Conservation (phyloP, 2,888 invertebrate genomes). For the Linyphia triangularis region DNA sequence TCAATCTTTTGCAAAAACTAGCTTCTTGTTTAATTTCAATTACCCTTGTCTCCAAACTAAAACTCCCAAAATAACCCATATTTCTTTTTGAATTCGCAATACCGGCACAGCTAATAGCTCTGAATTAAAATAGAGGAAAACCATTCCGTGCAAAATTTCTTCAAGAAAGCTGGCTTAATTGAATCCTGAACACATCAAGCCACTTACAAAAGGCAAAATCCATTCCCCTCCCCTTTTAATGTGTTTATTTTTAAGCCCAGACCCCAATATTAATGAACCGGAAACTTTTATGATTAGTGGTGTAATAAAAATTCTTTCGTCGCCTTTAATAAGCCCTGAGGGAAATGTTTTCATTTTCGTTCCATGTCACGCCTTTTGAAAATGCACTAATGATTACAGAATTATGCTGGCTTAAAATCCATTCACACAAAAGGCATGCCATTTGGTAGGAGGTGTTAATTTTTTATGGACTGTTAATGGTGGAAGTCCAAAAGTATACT, state of each 20-base stretch:
- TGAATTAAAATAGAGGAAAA: conserved; percentile 52
- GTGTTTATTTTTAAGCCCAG: conserved; percentile 64
- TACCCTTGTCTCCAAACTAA: conserved; percentile 29
- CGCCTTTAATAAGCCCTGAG: conserved; percentile 51
- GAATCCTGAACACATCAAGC: conserved; percentile 52
- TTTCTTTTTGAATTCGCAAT: conserved; percentile 14
- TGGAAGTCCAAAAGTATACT: conserved; percentile 32
- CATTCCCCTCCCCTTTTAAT: conserved; percentile 38
- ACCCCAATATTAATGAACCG: conserved; percentile 63
- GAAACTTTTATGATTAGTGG: conserved; percentile 69
- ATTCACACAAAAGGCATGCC: conserved; percentile 29
- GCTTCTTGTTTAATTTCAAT: conserved; percentile 28
- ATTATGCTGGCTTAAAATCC: conserved; percentile 67
- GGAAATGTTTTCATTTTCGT: conserved; percentile 61
- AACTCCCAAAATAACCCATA: neutral
- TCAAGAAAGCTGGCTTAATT: conserved; percentile 54
- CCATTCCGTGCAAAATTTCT: conserved; percentile 32
- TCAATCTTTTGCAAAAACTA: neutral
- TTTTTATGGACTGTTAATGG: conserved; percentile 69
- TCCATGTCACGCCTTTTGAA: conserved; percentile 7
- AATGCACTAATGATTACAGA: conserved; percentile 68
- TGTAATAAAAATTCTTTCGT: conserved; percentile 57
- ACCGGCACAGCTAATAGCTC: conserved; percentile 26
- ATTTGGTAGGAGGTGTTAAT: conserved; percentile 11
- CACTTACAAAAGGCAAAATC: conserved; percentile 59